Base-by-base conservation (phyloP, 2,113 vertebrate species). In the Anoura caudifer region DNA sequence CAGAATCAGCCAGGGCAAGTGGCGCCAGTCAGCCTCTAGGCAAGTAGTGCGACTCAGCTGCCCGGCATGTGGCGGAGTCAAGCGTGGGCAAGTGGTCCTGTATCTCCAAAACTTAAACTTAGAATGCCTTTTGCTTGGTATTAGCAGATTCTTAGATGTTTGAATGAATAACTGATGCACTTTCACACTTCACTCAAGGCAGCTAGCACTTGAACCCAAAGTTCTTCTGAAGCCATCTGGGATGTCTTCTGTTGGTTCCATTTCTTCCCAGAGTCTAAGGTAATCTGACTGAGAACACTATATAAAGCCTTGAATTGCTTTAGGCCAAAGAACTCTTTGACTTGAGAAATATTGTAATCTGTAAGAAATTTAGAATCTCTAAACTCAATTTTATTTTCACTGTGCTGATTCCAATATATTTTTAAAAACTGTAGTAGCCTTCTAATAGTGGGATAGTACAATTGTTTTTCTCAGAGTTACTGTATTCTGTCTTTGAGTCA, bases 251-350 rank as follows among this genome's bases (percentile, higher is more conserved):
- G 15, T 33, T 65, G 59, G 59, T 70, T 94, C 38, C 31, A 10
- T 93, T 87, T 82, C 13, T 90, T 75, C 54, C 54, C 19, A 20
- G 24, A 92, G 22, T 67, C 69, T 63, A 33, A 90, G 45, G 70
- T 77, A 61, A 31, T 90, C 87, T 73, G 52, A 85, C 56, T n/a
- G 28, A 85, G 52, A 63, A 45, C 20, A n/a, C 28, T 41, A 24
- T 52, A 47, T 65, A 38, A 90, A 89, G 33, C 41, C 14, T 70
- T 90, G n/a, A 83, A 70, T 87, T 95, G 69, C 77, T 96, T 91
- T 75, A 36, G 88, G 79, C 33, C 59, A 91, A 50, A 90, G 59
- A 95, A 81, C 36, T 91, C 38, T 61, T 61, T 80, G n/a, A 88
- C n/a, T 92, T 73, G 73, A 72, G 65, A 61, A 73, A 38, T 80